phyloP scores from a whole-genome alignment of 92 coral and sea anemone genomes.

The Epizoanthus scotinus region DNA sequence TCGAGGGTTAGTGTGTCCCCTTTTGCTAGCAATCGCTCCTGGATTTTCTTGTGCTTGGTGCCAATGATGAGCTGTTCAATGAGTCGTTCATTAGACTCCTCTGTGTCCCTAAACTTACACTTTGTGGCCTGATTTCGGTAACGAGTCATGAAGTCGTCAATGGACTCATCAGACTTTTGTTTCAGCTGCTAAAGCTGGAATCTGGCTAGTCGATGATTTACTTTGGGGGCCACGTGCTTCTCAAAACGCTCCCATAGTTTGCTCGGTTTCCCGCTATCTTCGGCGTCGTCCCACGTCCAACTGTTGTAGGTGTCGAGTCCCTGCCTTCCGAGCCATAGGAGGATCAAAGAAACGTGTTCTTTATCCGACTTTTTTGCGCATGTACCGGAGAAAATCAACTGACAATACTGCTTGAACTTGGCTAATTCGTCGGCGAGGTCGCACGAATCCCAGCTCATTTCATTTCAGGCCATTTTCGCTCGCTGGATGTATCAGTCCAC shows the following conservation, averaged over 20 bases:
- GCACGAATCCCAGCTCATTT: slow-evolving; percentile 33
- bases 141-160: too few relatives aligned
- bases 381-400: slow-evolving; percentile 50
- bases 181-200: slow-evolving; percentile 56
- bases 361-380: slow-evolving; percentile 38
- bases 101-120: too few relatives aligned
- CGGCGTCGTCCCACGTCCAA: slow-evolving; percentile 45
- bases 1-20: too few relatives aligned
- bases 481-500: neutral
- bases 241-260: slow-evolving; percentile 48
- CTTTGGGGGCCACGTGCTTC: slow-evolving; percentile 60
- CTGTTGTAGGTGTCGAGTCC: slow-evolving; percentile 48
- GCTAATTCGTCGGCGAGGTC: slow-evolving; percentile 41
- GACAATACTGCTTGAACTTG: slow-evolving; percentile 53
- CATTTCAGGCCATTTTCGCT: slow-evolving; percentile 25
- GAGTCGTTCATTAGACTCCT: slow-evolving; percentile 58
- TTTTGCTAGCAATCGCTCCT: too few relatives aligned
- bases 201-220: slow-evolving; percentile 55
- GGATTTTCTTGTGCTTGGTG: too few relatives aligned
- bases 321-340: slow-evolving; percentile 49
- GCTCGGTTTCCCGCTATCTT: slow-evolving; percentile 51
- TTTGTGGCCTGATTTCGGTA: too few relatives aligned
- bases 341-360: slow-evolving; percentile 46
- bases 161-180: slow-evolving; percentile 46
- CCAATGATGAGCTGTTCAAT: slow-evolving; percentile 63